Percentiles rank a stretch among this genome's conserved stretches.
Evolutionary conservation across 2,113 vertebrate genomes (phyloP).

Genomic region (Ceyx cyanopectus): DNA sequence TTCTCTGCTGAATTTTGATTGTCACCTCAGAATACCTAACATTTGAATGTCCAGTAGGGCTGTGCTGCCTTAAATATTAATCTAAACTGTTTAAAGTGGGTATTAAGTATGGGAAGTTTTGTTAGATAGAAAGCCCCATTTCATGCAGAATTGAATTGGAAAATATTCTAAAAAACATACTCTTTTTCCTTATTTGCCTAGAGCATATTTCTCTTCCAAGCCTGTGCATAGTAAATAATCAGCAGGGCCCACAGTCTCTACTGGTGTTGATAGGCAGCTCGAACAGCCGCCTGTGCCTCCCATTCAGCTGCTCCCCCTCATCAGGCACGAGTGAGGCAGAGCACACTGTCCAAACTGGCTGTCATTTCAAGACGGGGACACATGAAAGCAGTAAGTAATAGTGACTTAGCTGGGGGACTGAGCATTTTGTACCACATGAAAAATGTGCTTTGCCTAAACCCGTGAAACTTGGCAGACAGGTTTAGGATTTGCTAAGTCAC

Average conservation of each 20-base stretch:
- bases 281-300: neutral
- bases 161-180: neutral
- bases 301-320: constrained; percentile 43
- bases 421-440: constrained; percentile 8
- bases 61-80: neutral
- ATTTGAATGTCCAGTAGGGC: neutral
- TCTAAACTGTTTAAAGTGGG: neutral
- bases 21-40: neutral
- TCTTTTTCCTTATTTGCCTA: neutral
- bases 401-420: neutral
- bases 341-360: constrained; percentile 11
- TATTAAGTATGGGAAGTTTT: neutral
- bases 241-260: neutral
- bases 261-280: constrained; percentile 18
- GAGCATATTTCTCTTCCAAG: neutral
- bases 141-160: neutral
- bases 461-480: constrained; percentile 4
- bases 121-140: neutral
- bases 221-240: constrained; percentile 37
- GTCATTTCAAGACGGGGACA: constrained; percentile 37
- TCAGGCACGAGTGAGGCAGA: neutral
- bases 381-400: constrained; percentile 49
- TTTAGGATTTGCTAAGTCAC: neutral
- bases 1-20: neutral
- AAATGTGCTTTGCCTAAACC: neutral